Evolutionary conservation across 2,797 vertebrate genomes (phyloP).

Genomic region (Trichosurus vulpecula): DNA sequence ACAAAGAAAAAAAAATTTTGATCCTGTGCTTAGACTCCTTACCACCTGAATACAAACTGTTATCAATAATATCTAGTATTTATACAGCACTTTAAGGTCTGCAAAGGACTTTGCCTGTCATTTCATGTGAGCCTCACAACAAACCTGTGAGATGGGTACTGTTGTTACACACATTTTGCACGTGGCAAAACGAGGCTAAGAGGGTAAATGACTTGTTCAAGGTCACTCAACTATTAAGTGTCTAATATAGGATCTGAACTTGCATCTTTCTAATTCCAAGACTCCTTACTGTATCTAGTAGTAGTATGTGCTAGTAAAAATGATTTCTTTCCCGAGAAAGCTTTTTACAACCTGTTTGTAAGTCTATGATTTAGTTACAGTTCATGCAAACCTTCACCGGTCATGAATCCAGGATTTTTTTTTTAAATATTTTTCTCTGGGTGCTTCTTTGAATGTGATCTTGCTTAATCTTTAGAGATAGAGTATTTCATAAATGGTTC

Average conservation of each 20-base stretch:
- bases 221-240: not conserved
- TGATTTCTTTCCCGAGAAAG: conserved; percentile 12
- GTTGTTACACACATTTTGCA: not conserved
- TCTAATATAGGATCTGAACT: not conserved
- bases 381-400: not conserved
- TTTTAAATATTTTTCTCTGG: conserved; percentile 8
- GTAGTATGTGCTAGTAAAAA: conserved; percentile 6
- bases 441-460: not conserved
- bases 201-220: not conserved
- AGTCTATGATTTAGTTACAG: conserved; percentile 1
- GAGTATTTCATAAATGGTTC: not conserved
- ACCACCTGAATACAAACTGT: not conserved
- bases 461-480: not conserved
- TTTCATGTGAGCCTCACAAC: not conserved
- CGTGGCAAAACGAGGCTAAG: not conserved
- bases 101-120: not conserved
- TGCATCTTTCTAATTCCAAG: not conserved
- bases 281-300: not conserved
- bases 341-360: not conserved
- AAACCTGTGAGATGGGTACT: not conserved
- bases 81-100: not conserved
- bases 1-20: not conserved
- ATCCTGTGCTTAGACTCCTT: not conserved
- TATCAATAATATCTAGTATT: not conserved
- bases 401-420: not conserved